Base-by-base conservation (phyloP, 2,888 invertebrate genomes). In the Vandiemenella viatica region DNA sequence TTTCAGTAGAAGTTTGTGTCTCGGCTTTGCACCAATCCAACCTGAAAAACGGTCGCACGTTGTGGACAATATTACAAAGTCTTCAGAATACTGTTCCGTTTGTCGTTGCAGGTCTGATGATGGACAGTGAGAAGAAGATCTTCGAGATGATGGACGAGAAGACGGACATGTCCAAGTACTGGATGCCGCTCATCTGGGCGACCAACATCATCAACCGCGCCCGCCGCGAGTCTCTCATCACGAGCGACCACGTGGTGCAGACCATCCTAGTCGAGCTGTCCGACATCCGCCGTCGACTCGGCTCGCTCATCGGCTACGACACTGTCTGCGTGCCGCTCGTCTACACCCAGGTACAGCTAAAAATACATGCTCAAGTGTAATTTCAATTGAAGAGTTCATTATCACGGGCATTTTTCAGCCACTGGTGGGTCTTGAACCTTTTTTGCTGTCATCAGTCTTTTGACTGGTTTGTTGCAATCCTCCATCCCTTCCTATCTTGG, bases 161-260 rank as follows among this genome's bases (percentile, higher is more conserved):
- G 64, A 87, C 87, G 10, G 54, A 85, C 4, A 90, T 90, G 84
- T 85, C 88, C 13, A 83, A 83, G 70, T 91, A 90, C 64, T 91
- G 90, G 90, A 86, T 91, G 84, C 91, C 91, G 0, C 68, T 90
- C 46, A 88, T 89, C 15, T 91, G 91, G 91, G 90, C 90, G 38
- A 88, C 89, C 5, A 89, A 89, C 64, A 86, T 91, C 54, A 87
- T 91, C 56, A 88, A 89, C 66, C 73, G 89, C 50, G 89, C 90
- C 4, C 71, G 89, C 51, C 85, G 85, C 61, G 90, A 91, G 59
- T 80, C 82, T 1, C 70, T 88, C 49, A 90, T 90, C 56, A 76
- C 79, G 43, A 88, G 85, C 58, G 93, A 93, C 66, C 92, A 91
- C 59, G 88, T 93, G 55, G 88, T 93, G 8, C 89, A 92, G 67